phyloP scores from a whole-genome alignment of 2,888 invertebrate species.

The Drosophila testacea region DNA sequence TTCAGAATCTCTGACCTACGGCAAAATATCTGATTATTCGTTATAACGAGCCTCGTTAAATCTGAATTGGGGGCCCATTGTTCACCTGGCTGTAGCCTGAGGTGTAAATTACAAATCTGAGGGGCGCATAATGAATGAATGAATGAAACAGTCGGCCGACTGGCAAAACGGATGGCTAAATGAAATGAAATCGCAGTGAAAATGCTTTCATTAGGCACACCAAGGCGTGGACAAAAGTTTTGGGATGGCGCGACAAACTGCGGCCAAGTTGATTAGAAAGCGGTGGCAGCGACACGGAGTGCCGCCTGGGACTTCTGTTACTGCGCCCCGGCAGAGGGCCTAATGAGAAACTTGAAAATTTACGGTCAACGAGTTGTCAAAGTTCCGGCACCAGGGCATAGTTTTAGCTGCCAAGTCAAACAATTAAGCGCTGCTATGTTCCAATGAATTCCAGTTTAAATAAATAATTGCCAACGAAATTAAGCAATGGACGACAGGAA shows the following conservation, averaged over 20 bases:
- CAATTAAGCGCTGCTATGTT: conserved; percentile 66
- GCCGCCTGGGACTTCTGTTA: conserved; percentile 45
- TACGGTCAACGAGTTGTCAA: conserved; percentile 79
- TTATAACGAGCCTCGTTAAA: conserved; percentile 31
- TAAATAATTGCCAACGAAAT: conserved; percentile 79
- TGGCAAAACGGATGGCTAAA: conserved; percentile 66
- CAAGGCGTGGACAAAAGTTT: conserved; percentile 61
- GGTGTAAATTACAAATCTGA: conserved; percentile 80
- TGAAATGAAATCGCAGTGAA: conserved; percentile 79
- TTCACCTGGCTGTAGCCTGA: conserved; percentile 59
- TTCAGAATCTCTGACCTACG: background rate
- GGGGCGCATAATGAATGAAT: conserved; percentile 77
- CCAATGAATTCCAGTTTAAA: conserved; percentile 71
- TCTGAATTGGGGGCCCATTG: conserved; percentile 47
- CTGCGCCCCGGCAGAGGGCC: conserved; percentile 38
- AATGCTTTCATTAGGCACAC: conserved; percentile 71
- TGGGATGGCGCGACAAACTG: conserved; percentile 69
- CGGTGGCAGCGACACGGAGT: conserved; percentile 42
- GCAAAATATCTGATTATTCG: conserved; percentile 1
- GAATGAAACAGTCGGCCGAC: conserved; percentile 56
- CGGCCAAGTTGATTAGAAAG: conserved; percentile 78
- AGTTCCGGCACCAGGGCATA: conserved; percentile 66
- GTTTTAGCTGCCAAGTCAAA: conserved; percentile 76
- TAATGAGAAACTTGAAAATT: conserved; percentile 79
- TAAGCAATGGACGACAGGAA: conserved; percentile 55